These are phyloP conservation scores for Sparidentex hasta DNA, from an alignment of 2,797 vertebrate species.

Conservation along the genomic window DNA sequence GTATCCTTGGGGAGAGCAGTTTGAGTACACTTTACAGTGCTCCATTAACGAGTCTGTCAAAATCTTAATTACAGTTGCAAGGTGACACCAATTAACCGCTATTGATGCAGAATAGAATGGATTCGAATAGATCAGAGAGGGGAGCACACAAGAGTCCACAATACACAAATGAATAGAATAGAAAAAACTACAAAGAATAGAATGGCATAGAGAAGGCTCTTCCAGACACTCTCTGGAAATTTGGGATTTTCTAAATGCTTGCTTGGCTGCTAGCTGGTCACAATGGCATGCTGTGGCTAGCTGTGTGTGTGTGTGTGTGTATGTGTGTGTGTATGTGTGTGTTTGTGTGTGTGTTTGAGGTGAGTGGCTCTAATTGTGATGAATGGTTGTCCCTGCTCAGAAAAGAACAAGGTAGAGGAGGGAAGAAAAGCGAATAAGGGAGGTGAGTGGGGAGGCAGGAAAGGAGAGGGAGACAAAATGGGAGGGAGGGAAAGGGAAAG, in stretches of 20 bases:
- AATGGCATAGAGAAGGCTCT: not conserved
- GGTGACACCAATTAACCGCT: slow-evolving; percentile 78
- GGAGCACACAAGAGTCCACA: not conserved
- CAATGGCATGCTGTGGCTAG: slow-evolving; percentile 32
- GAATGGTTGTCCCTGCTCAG: slow-evolving; percentile 69
- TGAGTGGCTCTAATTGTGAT: slow-evolving; percentile 80
- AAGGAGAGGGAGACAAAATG: slow-evolving; percentile 45
- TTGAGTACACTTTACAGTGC: slow-evolving; percentile 70
- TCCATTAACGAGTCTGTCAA: slow-evolving; percentile 78
- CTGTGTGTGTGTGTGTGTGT: slow-evolving; percentile 50
- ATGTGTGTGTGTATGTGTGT: slow-evolving; percentile 29
- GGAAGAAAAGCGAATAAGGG: slow-evolving; percentile 43
- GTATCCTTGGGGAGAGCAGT: slow-evolving; percentile 58
- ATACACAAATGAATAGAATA: not conserved
- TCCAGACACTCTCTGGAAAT: slow-evolving; percentile 12
- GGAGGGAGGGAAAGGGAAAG: slow-evolving; percentile 59
- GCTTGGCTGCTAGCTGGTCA: slow-evolving; percentile 32
- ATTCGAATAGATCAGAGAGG: slow-evolving; percentile 51
- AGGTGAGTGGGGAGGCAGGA: slow-evolving; percentile 4
- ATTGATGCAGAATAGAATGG: slow-evolving; percentile 60
- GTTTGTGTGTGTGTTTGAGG: slow-evolving; percentile 54
- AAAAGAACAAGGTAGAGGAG: slow-evolving; percentile 58
- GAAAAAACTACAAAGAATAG: slow-evolving; percentile 5
- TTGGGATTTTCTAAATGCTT: slow-evolving; percentile 27
- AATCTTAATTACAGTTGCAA: slow-evolving; percentile 80